Percentiles rank a stretch among this genome's conserved stretches.
These are phyloP conservation scores for Todiramphus saurophagus DNA, from an alignment of 2,113 vertebrate species.

Conservation along the genomic window DNA sequence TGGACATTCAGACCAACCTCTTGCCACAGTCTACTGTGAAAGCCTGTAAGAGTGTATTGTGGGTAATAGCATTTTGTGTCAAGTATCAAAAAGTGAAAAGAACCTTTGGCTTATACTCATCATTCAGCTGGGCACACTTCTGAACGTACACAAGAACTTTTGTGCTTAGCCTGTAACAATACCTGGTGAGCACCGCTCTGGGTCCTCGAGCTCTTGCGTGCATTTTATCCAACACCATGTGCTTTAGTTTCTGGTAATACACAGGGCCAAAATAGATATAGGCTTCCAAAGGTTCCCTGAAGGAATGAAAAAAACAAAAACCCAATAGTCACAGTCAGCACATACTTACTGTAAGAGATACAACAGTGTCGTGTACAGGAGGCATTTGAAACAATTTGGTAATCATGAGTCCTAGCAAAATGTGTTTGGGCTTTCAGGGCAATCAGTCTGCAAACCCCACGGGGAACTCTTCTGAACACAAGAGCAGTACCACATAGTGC, in stretches of 20 bases:
- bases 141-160: not conserved
- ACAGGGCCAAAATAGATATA: conserved; percentile 98
- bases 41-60: not conserved
- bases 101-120: not conserved
- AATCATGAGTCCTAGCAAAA: not conserved
- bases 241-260: conserved; percentile 98
- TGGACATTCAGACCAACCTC: not conserved
- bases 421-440: not conserved
- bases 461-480: not conserved
- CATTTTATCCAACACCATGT: conserved; percentile 99
- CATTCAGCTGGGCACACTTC: not conserved
- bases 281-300: conserved; percentile 93
- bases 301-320: not conserved
- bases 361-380: not conserved
- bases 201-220: conserved; percentile 95
- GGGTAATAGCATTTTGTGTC: not conserved
- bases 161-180: not conserved
- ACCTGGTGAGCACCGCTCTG: conserved; percentile 97
- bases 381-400: not conserved
- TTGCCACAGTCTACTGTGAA: not conserved
- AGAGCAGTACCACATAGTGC: not conserved
- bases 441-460: not conserved
- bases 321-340: not conserved
- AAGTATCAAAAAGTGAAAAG: not conserved
- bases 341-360: not conserved